Evolutionary conservation across 2,797 vertebrate species (phyloP).

Genomic region (Manis pentadactyla): DNA sequence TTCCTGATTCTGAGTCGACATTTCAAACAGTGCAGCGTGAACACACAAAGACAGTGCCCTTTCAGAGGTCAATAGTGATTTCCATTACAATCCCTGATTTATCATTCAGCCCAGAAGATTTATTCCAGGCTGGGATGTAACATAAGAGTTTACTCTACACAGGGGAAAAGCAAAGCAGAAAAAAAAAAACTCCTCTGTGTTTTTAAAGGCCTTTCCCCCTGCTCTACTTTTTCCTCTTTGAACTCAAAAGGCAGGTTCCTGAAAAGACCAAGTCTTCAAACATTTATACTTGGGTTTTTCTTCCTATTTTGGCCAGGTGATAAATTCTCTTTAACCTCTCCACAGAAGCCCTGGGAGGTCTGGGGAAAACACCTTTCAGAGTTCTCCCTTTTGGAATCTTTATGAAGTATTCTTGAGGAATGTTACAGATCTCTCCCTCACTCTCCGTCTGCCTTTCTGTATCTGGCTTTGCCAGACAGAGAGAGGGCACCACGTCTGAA

Average conservation of each 20-base stretch:
- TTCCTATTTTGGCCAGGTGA: slow-evolving; percentile 48
- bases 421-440: neutral
- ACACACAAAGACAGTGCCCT: slow-evolving; percentile 68
- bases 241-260: slow-evolving; percentile 29
- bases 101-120: slow-evolving; percentile 74
- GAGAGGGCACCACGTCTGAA: neutral
- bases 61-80: slow-evolving; percentile 79
- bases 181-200: neutral
- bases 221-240: neutral
- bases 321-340: slow-evolving; percentile 16
- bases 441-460: neutral
- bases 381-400: neutral
- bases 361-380: slow-evolving; percentile 14
- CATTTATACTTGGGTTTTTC: slow-evolving; percentile 38
- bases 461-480: neutral
- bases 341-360: neutral
- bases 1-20: slow-evolving; percentile 67
- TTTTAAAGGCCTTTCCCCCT: slow-evolving; percentile 16
- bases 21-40: slow-evolving; percentile 66
- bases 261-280: slow-evolving; percentile 47
- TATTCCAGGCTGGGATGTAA: slow-evolving; percentile 57
- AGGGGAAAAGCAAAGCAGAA: slow-evolving; percentile 53
- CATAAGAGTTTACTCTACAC: slow-evolving; percentile 47
- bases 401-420: neutral
- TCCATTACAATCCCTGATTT: slow-evolving; percentile 74